Conservation (phyloP, 1,140 invertebrate genomes). For the Eriocheir sinensis region DNA sequence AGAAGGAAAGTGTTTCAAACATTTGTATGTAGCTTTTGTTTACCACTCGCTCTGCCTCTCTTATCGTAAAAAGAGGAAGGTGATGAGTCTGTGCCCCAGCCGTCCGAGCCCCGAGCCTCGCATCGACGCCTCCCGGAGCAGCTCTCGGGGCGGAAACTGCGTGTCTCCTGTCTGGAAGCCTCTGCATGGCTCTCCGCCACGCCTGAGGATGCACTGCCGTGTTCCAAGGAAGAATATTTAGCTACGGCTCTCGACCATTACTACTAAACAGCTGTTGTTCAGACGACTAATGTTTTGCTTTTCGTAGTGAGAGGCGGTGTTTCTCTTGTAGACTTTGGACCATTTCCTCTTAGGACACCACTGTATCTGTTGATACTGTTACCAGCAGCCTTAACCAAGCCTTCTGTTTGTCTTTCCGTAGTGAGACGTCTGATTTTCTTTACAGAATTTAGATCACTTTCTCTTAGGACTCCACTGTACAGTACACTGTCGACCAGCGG, state of each 20-base stretch:
- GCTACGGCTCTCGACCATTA: not conserved
- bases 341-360: too few species aligned
- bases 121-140: not conserved
- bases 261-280: not conserved
- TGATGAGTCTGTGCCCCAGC: not conserved
- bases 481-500: not conserved
- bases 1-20: too few species aligned
- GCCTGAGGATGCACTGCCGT: not conserved
- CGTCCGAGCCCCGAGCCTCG: not conserved
- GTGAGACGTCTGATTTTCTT: too few species aligned
- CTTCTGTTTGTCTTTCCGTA: not conserved
- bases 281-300: not conserved
- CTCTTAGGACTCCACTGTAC: not conserved
- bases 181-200: not conserved
- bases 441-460: too few species aligned
- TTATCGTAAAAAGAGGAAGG: not conserved
- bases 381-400: too few species aligned
- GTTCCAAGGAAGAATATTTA: constrained; percentile 25
- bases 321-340: not conserved
- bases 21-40: too few species aligned
- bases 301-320: not conserved
- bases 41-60: not conserved
- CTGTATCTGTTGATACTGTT: too few species aligned
- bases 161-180: not conserved
- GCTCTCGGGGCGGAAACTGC: not conserved